A percentile compares a stretch with the other conserved stretches of the same genome.
These are phyloP conservation scores for Dasysyrphus tricinctus DNA, from an alignment of 2,888 invertebrate genomes.

Conservation along the genomic window DNA sequence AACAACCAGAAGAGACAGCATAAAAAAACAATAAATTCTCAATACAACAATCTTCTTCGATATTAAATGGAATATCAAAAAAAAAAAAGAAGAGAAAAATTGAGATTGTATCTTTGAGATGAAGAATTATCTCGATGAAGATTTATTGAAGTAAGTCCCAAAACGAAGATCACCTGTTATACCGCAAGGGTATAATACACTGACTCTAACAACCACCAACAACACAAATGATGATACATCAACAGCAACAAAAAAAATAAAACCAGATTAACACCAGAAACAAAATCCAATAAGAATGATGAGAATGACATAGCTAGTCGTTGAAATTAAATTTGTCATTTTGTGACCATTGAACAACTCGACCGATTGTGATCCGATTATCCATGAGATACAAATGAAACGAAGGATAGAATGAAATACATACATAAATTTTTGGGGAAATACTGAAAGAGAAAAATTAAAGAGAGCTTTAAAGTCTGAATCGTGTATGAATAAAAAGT, in stretches of 20 bases:
- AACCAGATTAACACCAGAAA: constrained; percentile 52
- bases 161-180: constrained; percentile 58
- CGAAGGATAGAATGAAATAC: background rate
- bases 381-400: constrained; percentile 21
- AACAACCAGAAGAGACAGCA: background rate
- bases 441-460: background rate
- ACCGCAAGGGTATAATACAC: constrained; percentile 7
- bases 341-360: constrained; percentile 28
- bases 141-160: constrained; percentile 40
- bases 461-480: too few relatives aligned
- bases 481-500: too few relatives aligned
- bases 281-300: background rate
- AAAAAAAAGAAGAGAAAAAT: constrained; percentile 25
- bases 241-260: constrained; percentile 9
- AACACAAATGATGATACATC: constrained; percentile 2
- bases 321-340: constrained; percentile 70
- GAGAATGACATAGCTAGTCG: constrained; percentile 54
- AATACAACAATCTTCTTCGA: background rate
- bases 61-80: background rate
- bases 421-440: too few relatives aligned
- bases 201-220: background rate
- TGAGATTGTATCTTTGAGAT: constrained; percentile 57
- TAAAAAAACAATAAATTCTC: constrained; percentile 7
- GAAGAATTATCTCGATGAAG: constrained; percentile 59
- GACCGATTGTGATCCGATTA: constrained; percentile 50